phyloP scores from a whole-genome alignment of 2,113 vertebrate species.

The Thymallus thymallus region DNA sequence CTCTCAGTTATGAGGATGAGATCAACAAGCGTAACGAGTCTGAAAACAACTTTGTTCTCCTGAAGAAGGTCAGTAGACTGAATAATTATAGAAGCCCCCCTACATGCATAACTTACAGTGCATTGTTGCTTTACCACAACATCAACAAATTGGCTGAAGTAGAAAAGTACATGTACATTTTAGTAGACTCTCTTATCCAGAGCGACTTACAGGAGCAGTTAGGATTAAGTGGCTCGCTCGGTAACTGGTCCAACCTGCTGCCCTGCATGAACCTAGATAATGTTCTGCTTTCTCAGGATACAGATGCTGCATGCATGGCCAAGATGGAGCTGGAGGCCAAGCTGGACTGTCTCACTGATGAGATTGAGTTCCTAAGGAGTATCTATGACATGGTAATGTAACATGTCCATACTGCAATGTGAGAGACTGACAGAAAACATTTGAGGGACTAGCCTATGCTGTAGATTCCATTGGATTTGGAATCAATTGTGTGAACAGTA shows the following conservation, averaged over 20 bases:
- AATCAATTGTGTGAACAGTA: too few species aligned
- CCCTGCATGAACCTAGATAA: not conserved
- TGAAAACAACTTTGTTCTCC: slow-evolving; percentile 90
- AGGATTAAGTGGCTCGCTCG: too few species aligned
- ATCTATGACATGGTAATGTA: slow-evolving; percentile 79
- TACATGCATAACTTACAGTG: not conserved
- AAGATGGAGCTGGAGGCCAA: slow-evolving; percentile 85
- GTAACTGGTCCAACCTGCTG: too few species aligned
- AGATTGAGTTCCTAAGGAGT: slow-evolving; percentile 82
- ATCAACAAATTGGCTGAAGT: too few species aligned
- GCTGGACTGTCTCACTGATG: slow-evolving; percentile 75
- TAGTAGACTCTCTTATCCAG: too few species aligned
- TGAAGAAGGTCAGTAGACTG: slow-evolving; percentile 84
- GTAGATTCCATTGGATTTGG: too few species aligned
- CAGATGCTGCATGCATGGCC: slow-evolving; percentile 81
- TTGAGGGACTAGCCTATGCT: too few species aligned
- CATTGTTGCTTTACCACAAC: too few species aligned
- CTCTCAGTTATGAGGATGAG: slow-evolving; percentile 89
- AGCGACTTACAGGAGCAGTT: too few species aligned
- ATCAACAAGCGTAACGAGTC: slow-evolving; percentile 88
- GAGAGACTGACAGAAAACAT: not conserved
- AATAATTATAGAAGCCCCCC: not conserved
- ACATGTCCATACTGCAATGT: not conserved
- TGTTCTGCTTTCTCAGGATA: slow-evolving; percentile 71
- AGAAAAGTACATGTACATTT: too few species aligned